phyloP scores from a whole-genome alignment of 2,113 vertebrate species.

The Brachyistius frenatus region DNA sequence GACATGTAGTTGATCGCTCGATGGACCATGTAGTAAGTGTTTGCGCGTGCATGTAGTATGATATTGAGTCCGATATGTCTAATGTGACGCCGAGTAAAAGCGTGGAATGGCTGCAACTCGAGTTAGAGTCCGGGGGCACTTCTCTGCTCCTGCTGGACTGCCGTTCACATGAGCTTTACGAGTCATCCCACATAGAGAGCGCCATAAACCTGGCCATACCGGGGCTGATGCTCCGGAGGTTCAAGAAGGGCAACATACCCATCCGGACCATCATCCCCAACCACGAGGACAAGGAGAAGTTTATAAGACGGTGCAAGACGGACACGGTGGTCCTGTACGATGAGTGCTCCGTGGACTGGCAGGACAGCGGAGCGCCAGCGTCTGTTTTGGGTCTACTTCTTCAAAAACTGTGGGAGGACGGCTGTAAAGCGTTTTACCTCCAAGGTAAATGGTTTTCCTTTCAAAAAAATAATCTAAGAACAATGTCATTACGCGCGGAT shows the following conservation, averaged over 20 bases:
- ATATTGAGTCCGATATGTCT: slow-evolving; percentile 85
- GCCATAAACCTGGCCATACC: slow-evolving; percentile 97
- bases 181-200: slow-evolving; percentile 95
- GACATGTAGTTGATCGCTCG: slow-evolving; percentile 40
- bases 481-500: no score
- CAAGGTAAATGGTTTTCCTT: slow-evolving; percentile 85
- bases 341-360: slow-evolving; percentile 91
- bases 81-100: slow-evolving; percentile 94
- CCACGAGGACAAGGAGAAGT: slow-evolving; percentile 92
- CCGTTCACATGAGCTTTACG: slow-evolving; percentile 93
- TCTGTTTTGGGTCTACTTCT: slow-evolving; percentile 94
- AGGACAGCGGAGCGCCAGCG: slow-evolving; percentile 90
- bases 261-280: slow-evolving; percentile 93
- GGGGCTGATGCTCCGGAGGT: slow-evolving; percentile 95
- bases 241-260: slow-evolving; percentile 96
- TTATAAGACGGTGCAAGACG: slow-evolving; percentile 90
- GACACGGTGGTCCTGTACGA: slow-evolving; percentile 97
- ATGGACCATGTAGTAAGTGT: slow-evolving; percentile 62
- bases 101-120: slow-evolving; percentile 94
- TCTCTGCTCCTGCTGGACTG: slow-evolving; percentile 97
- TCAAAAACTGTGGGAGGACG: slow-evolving; percentile 95
- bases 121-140: slow-evolving; percentile 91
- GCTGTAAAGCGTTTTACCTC: slow-evolving; percentile 93
- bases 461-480: not conserved
- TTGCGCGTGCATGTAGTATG: slow-evolving; percentile 61